Percentiles rank a stretch among this genome's conserved stretches.
Conservation (phyloP, 2,113 vertebrate species). For the Chaetodon auriga region DNA sequence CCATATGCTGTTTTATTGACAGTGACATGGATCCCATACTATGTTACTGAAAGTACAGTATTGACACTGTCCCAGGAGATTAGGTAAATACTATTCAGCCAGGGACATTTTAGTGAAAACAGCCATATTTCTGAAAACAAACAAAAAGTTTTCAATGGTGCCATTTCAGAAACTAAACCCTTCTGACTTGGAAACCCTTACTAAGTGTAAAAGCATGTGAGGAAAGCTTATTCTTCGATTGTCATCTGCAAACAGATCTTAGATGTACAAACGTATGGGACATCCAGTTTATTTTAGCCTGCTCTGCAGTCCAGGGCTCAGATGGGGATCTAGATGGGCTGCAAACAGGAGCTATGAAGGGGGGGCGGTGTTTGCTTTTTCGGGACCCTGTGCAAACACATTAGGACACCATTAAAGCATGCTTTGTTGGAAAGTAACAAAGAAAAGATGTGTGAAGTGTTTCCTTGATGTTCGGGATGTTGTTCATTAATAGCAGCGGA, state of each 20-base stretch:
- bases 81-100: not conserved
- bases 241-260: slow-evolving; percentile 43
- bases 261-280: slow-evolving; percentile 31
- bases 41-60: no score
- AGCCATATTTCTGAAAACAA: not conserved
- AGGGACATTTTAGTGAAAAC: not conserved
- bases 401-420: slow-evolving; percentile 34
- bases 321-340: slow-evolving; percentile 11
- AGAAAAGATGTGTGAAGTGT: slow-evolving; percentile 16
- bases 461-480: slow-evolving; percentile 12
- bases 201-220: slow-evolving; percentile 2
- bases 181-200: not conserved
- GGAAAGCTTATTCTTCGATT: not conserved
- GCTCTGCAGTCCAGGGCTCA: slow-evolving; percentile 23
- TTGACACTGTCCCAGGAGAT: not conserved
- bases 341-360: slow-evolving; percentile 34
- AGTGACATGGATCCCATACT: not conserved
- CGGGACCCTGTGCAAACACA: slow-evolving; percentile 54
- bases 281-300: slow-evolving; percentile 63
- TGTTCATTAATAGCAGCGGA: slow-evolving; percentile 42
- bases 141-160: not conserved
- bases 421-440: slow-evolving; percentile 6
- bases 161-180: slow-evolving; percentile 11
- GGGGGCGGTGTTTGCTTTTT: slow-evolving; percentile 46
- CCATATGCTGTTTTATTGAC: not conserved